Conservation (phyloP, 2,113 vertebrate genomes). For the Labrus mixtus region DNA sequence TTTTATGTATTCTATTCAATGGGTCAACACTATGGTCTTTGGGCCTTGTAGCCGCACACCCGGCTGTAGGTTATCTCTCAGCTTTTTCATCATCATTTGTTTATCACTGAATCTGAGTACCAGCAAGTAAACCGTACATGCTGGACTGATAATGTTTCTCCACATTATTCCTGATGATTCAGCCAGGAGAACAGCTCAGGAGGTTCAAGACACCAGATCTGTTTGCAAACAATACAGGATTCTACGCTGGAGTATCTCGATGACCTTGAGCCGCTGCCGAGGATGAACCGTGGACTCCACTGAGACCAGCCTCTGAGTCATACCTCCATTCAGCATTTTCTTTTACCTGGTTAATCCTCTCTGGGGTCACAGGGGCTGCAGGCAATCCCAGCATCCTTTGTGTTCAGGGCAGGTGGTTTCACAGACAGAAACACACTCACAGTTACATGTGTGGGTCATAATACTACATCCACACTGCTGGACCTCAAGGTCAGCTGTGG, state of each 20-base stretch:
- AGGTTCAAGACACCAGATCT: background rate
- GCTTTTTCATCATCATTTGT: too few relatives aligned
- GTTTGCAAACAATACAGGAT: too few relatives aligned
- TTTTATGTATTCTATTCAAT: too few relatives aligned
- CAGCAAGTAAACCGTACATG: too few relatives aligned
- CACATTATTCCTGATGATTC: too few relatives aligned
- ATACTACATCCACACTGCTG: background rate
- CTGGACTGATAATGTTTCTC: too few relatives aligned
- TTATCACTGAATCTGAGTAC: too few relatives aligned
- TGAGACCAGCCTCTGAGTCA: background rate
- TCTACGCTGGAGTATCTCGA: background rate
- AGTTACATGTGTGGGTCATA: background rate
- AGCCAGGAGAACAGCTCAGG: background rate
- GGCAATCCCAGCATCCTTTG: constrained; percentile 28
- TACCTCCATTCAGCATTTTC: constrained; percentile 17
- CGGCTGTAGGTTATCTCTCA: too few relatives aligned
- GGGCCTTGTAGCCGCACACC: too few relatives aligned
- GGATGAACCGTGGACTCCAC: background rate
- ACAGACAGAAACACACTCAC: background rate
- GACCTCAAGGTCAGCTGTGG: constrained; percentile 11
- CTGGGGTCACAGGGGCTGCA: background rate
- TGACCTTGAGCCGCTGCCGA: background rate
- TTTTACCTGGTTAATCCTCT: constrained; percentile 8
- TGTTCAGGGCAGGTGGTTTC: constrained; percentile 18
- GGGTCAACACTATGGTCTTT: too few relatives aligned